Base-by-base conservation (phyloP, 1,140 invertebrate genomes). In the Pantala flavescens region DNA sequence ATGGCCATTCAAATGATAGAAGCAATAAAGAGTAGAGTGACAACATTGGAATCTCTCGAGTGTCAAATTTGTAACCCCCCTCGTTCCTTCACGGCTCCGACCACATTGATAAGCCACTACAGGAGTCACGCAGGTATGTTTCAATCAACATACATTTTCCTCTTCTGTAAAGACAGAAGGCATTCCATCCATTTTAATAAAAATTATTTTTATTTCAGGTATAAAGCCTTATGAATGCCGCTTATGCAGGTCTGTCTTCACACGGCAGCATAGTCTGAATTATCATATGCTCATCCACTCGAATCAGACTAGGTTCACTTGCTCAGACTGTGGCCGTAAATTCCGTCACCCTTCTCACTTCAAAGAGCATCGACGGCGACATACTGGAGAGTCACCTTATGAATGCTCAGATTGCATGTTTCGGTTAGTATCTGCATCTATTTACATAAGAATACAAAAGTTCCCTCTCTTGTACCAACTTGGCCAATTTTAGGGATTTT, bases 341-440 rank as follows among this genome's bases (percentile, higher is more conserved):
- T 90, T 90, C 74, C 82, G 89, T 43, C 89, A 90, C 81, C 88
- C 88, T 2, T 89, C 87, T 72, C 89, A 90, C 79, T 90, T 88
- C 78, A 88, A 88, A 78, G 88, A 90, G 79, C 89, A 90, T 78
- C 81, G 87, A 43, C 81, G 88, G 70, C 80, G 87, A 70, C 89
- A 90, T 76, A 90, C 88, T 14, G 89, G 89, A 55, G 88, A 90
- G 80, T 86, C 87, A 23, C 89, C 89, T 3, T 90, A 87, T 78
- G 83, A 86, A n/a, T 90, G 89, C 77, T 83, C 83, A 7, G 88
- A 89, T 77, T 90, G 89, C 80, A 82, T 85, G 7, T 84, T 86
- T 76, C 83, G 85, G 85, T 87, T 79, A 72, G 75, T 74, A 71
- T 43, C 2, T 63, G 21, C 24, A 19, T 24, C 23, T 28, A 71